Percentiles rank a stretch among this genome's conserved stretches.
Evolutionary conservation across 2,888 invertebrate genomes (phyloP).

Genomic region (Cinara cedri): DNA sequence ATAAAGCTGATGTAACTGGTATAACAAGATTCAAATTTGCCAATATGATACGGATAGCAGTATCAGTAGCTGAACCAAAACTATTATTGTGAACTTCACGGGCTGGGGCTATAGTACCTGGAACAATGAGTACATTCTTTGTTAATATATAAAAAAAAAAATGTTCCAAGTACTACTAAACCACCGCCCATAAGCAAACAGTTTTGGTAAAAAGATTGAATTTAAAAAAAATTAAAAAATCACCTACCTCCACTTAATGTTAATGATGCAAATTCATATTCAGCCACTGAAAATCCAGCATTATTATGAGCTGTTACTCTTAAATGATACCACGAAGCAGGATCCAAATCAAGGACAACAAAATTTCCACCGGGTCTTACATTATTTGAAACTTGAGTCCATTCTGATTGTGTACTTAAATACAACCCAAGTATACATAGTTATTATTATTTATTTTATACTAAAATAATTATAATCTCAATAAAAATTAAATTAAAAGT

Average conservation of each 20-base stretch:
- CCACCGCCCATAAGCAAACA: conserved; percentile 21
- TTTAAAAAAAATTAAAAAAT: background rate
- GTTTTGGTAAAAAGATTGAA: conserved; percentile 7
- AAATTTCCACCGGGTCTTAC: conserved; percentile 91
- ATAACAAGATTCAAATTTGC: conserved; percentile 92
- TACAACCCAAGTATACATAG: conserved; percentile 24
- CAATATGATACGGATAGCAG: conserved; percentile 85
- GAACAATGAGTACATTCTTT: conserved; percentile 65
- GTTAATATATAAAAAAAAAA: conserved; percentile 51
- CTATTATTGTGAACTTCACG: conserved; percentile 74
- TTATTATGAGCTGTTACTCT: conserved; percentile 93
- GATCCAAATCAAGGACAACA: conserved; percentile 87
- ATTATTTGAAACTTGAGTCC: conserved; percentile 93
- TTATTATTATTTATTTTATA: conserved; percentile 23
- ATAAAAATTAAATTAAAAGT: conserved; percentile 11
- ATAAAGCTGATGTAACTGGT: conserved; percentile 87
- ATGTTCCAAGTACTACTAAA: conserved; percentile 53
- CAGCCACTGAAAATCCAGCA: conserved; percentile 92
- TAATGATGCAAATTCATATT: conserved; percentile 93
- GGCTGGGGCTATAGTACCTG: conserved; percentile 93
- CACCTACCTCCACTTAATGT: conserved; percentile 89
- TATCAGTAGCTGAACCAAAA: conserved; percentile 68
- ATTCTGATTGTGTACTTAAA: conserved; percentile 79
- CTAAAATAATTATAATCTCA: conserved; percentile 23
- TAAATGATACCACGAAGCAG: conserved; percentile 92